phyloP scores from a whole-genome alignment of 92 coral and sea anemone species.

The Diadumene lineata region DNA sequence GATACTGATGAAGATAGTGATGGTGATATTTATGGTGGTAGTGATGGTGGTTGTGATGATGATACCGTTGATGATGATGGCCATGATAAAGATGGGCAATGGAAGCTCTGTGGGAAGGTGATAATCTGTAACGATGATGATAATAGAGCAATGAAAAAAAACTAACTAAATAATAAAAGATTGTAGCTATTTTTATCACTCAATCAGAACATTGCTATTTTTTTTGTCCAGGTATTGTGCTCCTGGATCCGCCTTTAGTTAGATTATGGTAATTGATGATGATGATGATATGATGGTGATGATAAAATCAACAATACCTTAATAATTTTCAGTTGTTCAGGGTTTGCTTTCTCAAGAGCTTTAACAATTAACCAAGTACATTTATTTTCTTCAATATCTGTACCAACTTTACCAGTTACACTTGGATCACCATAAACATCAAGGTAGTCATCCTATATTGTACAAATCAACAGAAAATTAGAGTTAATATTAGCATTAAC shows the following conservation, averaged over 20 bases:
- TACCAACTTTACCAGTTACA: conserved; percentile 93
- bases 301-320: too few relatives aligned
- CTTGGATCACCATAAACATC: conserved; percentile 93
- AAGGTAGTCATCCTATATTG: conserved; percentile 77
- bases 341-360: conserved; percentile 65
- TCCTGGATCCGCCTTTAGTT: too few relatives aligned
- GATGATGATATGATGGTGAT: too few relatives aligned
- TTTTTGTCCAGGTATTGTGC: too few relatives aligned
- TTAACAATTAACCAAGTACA: conserved; percentile 96
- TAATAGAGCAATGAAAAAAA: background rate
- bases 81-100: background rate
- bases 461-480: background rate
- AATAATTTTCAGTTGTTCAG: conserved; percentile 66
- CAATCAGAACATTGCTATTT: too few relatives aligned
- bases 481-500: background rate
- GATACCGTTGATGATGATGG: background rate
- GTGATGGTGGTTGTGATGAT: background rate
- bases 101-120: background rate
- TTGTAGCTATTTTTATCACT: too few relatives aligned
- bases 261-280: background rate
- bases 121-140: background rate
- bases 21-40: background rate
- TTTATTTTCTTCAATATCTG: conserved; percentile 94
- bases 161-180: too few relatives aligned
- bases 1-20: background rate